Conservation (phyloP, 2,888 invertebrate genomes). For the Pachliopta kotzebuea region DNA sequence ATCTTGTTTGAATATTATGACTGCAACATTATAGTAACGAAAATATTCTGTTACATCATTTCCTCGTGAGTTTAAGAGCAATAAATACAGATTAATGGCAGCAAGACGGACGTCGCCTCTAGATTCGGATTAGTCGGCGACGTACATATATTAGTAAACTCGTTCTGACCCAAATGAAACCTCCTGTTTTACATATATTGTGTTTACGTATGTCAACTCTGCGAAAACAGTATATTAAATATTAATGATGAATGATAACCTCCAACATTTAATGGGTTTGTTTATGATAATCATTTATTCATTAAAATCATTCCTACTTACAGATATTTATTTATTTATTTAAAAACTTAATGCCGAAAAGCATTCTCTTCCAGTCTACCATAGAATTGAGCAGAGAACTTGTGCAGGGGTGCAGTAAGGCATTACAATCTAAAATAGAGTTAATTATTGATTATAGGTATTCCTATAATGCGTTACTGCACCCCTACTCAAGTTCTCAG, state of each 20-base stretch:
- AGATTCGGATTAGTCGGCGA: conserved; percentile 15
- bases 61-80: conserved; percentile 8
- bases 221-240: conserved; percentile 6
- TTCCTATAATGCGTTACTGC: too few species aligned
- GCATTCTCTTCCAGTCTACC: too few species aligned
- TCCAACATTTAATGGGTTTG: background rate
- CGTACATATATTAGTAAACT: conserved; percentile 23
- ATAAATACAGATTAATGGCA: conserved; percentile 26
- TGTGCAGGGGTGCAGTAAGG: too few species aligned
- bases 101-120: conserved; percentile 14
- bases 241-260: conserved; percentile 1
- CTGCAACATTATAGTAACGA: conserved; percentile 4
- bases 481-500: too few species aligned
- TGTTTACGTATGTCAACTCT: conserved; percentile 13
- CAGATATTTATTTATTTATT: background rate
- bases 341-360: too few species aligned
- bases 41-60: conserved; percentile 23
- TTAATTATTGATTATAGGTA: too few species aligned
- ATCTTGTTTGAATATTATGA: conserved; percentile 12
- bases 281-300: background rate
- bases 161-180: conserved; percentile 20
- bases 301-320: background rate
- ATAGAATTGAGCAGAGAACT: too few species aligned
- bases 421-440: too few species aligned
- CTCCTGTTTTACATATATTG: conserved; percentile 8